Base-by-base conservation (phyloP, 2,113 vertebrate genomes). In the Hippocampus barbouri region DNA sequence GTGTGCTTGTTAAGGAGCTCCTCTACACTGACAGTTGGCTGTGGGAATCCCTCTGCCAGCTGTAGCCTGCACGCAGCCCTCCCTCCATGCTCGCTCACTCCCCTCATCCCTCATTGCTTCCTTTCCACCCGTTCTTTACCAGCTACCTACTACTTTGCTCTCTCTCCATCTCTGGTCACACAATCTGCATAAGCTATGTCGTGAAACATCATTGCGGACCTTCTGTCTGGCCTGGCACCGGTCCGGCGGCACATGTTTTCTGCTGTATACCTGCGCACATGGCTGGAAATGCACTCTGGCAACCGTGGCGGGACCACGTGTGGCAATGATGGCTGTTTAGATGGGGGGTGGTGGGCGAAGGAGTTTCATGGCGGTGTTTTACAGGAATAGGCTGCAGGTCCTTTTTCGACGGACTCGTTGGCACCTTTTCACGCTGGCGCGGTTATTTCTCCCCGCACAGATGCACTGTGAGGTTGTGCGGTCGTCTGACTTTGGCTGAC, bases 1-100 rank as follows among this genome's bases (percentile, higher is more conserved):
- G 91, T 92, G 91, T 92, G 92, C 91, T 92, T 93, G 92, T 93
- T 91, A 91, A 93, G 91, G 91, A 93, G 91, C 91, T 92, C 88
- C 91, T 88, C 89, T 88, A 91, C 89, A 91, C 89, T 91, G 89
- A 86, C 91, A 89, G 90, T 90, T 92, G 90, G 90, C 88, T 89
- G 90, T 90, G 90, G 88, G 89, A 93, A 91, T 91, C 90, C 90
- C 87, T 90, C 81, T 88, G 88, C 92, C 91, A 93, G 92, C 91
- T 93, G 91, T 91, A 91, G 89, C 80, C 63, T 81, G 68, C 85
- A 83, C 79, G 66, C 47, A 74, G 23, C 71, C 77, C 76, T 77
- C 73, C 77, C 62, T 69, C 84, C 84, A 83, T 74, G 78, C 77
- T 80, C 78, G 70, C 71, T 59, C 76, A 16, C 21, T 83, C 76